Evolutionary conservation across 2,797 vertebrate species (phyloP).

Genomic region (Characodon lateralis): DNA sequence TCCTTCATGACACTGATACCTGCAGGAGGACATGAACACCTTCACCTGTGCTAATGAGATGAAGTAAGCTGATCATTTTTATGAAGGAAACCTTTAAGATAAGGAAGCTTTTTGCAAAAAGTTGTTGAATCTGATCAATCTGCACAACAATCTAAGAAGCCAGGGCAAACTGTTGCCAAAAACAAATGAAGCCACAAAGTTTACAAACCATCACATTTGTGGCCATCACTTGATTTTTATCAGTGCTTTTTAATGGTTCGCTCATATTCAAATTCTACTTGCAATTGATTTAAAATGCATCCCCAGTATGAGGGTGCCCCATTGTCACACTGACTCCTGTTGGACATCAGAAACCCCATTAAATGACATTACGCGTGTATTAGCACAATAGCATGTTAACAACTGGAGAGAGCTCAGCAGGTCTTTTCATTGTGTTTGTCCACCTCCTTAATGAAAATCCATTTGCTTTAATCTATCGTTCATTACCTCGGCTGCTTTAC

Average conservation of each 20-base stretch:
- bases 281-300: background rate
- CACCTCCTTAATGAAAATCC: conserved; percentile 42
- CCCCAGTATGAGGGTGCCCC: background rate
- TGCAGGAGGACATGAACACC: too few relatives aligned
- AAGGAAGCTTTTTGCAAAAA: too few relatives aligned
- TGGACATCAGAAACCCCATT: background rate
- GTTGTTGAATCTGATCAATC: too few relatives aligned
- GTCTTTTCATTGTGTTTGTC: background rate
- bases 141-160: too few relatives aligned
- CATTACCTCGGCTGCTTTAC: conserved; percentile 26
- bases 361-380: background rate
- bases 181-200: too few relatives aligned
- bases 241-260: background rate
- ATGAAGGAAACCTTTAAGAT: too few relatives aligned
- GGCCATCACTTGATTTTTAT: background rate
- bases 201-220: too few relatives aligned
- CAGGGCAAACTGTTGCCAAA: too few relatives aligned
- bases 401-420: background rate
- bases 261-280: background rate
- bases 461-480: conserved; percentile 45
- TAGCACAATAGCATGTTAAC: conserved; percentile 3
- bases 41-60: too few relatives aligned
- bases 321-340: background rate
- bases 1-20: too few relatives aligned
- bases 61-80: too few relatives aligned